Evolutionary conservation across 1,140 invertebrate species (phyloP).

Genomic region (Colletes gigas): DNA sequence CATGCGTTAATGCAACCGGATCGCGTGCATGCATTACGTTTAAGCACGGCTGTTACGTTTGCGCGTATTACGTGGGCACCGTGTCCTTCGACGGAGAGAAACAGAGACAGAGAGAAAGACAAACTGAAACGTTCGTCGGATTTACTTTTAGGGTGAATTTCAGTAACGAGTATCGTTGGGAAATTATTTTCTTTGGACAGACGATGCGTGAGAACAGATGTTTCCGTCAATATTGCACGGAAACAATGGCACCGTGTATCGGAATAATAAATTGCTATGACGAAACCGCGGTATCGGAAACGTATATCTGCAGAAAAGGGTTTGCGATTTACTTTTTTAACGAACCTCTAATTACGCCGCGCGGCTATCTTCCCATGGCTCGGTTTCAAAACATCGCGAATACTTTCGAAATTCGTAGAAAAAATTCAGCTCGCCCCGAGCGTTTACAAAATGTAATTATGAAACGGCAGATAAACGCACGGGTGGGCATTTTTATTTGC

Average conservation of each 20-base stretch:
- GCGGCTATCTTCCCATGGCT: background rate
- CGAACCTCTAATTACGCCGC: background rate
- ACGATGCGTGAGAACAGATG: too few relatives aligned
- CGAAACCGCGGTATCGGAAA: background rate
- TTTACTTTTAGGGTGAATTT: background rate
- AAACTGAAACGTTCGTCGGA: background rate
- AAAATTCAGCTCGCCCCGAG: background rate
- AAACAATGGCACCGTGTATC: background rate
- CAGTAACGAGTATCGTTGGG: too few relatives aligned
- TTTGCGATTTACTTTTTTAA: background rate
- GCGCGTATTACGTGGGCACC: slow-evolving; percentile 31
- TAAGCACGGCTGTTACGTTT: slow-evolving; percentile 25
- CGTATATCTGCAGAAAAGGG: background rate
- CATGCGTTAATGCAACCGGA: slow-evolving; percentile 30
- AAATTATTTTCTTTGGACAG: too few relatives aligned
- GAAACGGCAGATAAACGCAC: slow-evolving; percentile 13
- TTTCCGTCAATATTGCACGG: background rate
- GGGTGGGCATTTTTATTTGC: slow-evolving; percentile 14
- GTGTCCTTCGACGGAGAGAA: slow-evolving; percentile 28
- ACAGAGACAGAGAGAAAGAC: background rate
- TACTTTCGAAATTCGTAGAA: slow-evolving; percentile 4
- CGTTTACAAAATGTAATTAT: slow-evolving; percentile 20
- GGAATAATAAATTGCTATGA: background rate
- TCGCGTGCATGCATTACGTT: slow-evolving; percentile 40
- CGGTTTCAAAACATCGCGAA: background rate